phyloP scores from a whole-genome alignment of 2,113 vertebrate species.

The Colossoma macropomum region DNA sequence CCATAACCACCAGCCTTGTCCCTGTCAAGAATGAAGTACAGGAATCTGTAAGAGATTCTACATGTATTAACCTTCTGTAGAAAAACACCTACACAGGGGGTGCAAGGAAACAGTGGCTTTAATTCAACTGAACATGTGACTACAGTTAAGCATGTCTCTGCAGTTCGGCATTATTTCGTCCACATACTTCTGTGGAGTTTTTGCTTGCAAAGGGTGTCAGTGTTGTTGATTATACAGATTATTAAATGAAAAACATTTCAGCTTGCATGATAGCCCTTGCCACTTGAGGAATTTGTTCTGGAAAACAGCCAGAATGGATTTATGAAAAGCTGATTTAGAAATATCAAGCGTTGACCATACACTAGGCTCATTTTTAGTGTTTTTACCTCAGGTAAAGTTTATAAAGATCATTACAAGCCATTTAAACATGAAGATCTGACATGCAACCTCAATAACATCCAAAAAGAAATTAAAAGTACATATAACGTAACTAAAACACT shows the following conservation, averaged over 20 bases:
- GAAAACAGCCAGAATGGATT: background rate
- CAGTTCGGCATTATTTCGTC: background rate
- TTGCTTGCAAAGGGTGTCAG: background rate
- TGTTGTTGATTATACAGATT: background rate
- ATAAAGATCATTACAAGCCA: background rate
- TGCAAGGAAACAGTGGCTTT: background rate
- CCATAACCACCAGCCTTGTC: slow-evolving; percentile 98
- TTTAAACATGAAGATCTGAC: background rate
- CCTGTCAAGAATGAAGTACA: slow-evolving; percentile 70
- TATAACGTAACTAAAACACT: background rate
- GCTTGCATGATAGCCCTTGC: background rate
- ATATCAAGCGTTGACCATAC: background rate
- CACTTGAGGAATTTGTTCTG: background rate
- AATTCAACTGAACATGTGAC: background rate
- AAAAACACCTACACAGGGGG: background rate
- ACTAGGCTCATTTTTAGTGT: background rate
- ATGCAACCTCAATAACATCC: background rate
- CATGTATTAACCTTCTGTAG: background rate
- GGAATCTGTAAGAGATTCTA: background rate
- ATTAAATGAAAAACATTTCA: background rate
- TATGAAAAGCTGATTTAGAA: background rate
- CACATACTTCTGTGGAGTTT: background rate
- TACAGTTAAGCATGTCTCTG: background rate
- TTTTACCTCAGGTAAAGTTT: background rate
- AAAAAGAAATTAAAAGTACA: background rate